phyloP scores from a whole-genome alignment of 2,113 vertebrate species.

The Cranoglanis bouderius region DNA sequence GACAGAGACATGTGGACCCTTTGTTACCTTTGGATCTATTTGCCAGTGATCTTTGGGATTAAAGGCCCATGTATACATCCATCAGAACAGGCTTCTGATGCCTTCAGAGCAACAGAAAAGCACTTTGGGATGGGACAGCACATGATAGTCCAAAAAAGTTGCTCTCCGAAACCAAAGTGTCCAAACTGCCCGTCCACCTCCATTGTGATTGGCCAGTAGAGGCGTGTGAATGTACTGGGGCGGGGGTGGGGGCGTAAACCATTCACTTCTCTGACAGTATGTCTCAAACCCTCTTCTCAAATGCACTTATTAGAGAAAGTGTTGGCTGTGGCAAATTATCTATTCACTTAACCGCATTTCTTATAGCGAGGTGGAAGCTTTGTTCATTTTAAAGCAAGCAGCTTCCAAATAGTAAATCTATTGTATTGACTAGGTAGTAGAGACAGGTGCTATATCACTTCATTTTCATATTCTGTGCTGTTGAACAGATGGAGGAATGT shows the following conservation, averaged over 20 bases:
- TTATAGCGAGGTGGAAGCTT: not conserved
- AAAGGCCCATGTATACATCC: not conserved
- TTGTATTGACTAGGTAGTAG: not conserved
- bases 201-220: conserved; percentile 23
- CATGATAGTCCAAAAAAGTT: not conserved
- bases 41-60: not conserved
- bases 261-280: conserved; percentile 8
- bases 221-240: conserved; percentile 10
- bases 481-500: not conserved
- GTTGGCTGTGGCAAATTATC: not conserved
- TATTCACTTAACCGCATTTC: not conserved
- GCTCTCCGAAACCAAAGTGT: not conserved
- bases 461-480: not conserved
- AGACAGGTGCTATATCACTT: not conserved
- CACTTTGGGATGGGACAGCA: not conserved
- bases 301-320: not conserved
- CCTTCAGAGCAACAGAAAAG: not conserved
- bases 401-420: not conserved
- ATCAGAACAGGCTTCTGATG: not conserved
- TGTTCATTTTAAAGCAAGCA: not conserved
- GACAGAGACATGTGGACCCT: not conserved
- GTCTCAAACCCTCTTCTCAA: not conserved
- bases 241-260: not conserved
- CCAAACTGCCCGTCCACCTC: conserved; percentile 5
- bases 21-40: not conserved